Conservation (phyloP, 2,113 vertebrate genomes). For the Sigmodon hispidus region DNA sequence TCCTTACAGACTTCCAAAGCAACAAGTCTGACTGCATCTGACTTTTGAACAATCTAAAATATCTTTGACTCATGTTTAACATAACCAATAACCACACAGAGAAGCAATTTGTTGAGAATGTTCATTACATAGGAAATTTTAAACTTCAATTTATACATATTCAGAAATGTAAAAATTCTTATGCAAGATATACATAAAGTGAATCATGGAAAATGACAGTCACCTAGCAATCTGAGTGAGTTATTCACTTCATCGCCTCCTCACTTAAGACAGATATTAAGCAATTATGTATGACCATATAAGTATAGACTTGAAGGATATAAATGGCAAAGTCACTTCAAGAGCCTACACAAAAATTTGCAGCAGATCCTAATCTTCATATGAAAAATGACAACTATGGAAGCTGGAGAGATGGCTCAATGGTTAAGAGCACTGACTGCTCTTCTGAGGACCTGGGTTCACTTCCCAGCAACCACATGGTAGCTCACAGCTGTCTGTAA, state of each 20-base stretch:
- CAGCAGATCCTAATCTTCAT: slow-evolving; percentile 1
- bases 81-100: background rate
- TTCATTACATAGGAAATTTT: background rate
- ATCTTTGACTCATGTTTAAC: slow-evolving; percentile 4
- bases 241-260: background rate
- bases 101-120: slow-evolving; percentile 38
- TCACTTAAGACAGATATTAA: background rate
- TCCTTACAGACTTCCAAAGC: slow-evolving; percentile 35
- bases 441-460: too few relatives aligned
- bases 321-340: slow-evolving; percentile 23
- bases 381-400: background rate
- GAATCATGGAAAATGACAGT: background rate
- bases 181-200: background rate
- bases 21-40: slow-evolving; percentile 8
- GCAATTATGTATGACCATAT: background rate
- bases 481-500: too few relatives aligned
- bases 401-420: too few relatives aligned
- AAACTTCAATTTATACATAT: background rate
- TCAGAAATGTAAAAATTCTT: background rate
- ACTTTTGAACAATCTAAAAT: slow-evolving; percentile 31
- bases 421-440: too few relatives aligned
- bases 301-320: background rate
- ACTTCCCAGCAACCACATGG: too few relatives aligned
- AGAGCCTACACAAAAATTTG: background rate
- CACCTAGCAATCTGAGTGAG: background rate